Evolutionary conservation across 2,888 invertebrate genomes (phyloP).

Genomic region (Polyommatus iphigenia): DNA sequence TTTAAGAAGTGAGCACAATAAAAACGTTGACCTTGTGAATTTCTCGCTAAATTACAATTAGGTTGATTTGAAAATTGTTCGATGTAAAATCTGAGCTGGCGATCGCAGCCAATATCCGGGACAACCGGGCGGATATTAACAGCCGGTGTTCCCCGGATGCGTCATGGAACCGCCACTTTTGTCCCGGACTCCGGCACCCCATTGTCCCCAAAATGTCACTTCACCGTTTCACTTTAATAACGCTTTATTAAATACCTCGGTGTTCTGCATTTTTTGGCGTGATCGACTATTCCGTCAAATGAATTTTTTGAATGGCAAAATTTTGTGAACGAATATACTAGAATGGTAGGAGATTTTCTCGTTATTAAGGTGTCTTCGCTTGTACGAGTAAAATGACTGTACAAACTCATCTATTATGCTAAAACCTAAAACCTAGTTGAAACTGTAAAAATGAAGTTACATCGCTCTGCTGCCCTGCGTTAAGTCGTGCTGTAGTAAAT

Average conservation of each 20-base stretch:
- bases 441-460: no score
- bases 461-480: no score
- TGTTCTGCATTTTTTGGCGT: neutral
- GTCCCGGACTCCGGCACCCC: neutral
- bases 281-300: neutral
- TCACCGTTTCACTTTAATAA: constrained; percentile 9
- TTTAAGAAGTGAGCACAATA: no score
- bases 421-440: no score
- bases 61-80: constrained; percentile 20
- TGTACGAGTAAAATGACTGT: no score
- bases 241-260: constrained; percentile 6
- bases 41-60: neutral
- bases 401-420: no score
- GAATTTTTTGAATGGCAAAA: neutral
- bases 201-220: constrained; percentile 26
- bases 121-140: constrained; percentile 26
- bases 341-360: neutral
- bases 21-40: no score
- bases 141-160: constrained; percentile 25
- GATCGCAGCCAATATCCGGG: constrained; percentile 27
- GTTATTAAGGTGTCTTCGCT: neutral
- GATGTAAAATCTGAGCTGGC: neutral
- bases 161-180: constrained; percentile 22
- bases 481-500: no score
- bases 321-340: neutral